These are phyloP conservation scores for Tapirus indicus DNA, from an alignment of 2,797 vertebrate species.

Conservation along the genomic window DNA sequence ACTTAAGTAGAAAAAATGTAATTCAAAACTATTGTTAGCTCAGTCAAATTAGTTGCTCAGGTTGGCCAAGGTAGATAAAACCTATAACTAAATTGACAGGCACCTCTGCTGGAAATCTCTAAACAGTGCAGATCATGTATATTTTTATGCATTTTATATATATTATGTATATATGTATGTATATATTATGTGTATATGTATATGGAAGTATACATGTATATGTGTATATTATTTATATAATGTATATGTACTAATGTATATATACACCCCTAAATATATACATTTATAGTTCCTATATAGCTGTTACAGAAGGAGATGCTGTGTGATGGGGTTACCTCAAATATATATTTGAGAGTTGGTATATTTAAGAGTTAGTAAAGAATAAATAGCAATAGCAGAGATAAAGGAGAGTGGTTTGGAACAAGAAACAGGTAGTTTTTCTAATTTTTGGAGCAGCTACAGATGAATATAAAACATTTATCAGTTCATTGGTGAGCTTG, in stretches of 20 bases:
- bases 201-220: not conserved
- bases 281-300: not conserved
- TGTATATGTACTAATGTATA: not conserved
- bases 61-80: conserved; percentile 40
- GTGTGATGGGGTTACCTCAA: not conserved
- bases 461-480: conserved; percentile 22
- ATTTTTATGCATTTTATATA: not conserved
- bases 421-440: not conserved
- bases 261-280: not conserved
- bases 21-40: conserved; percentile 20
- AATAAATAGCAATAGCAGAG: conserved; percentile 36
- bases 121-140: not conserved
- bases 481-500: conserved; percentile 14
- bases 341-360: not conserved
- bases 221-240: not conserved
- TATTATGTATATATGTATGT: not conserved
- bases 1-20: conserved; percentile 5
- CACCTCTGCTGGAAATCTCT: conserved; percentile 9
- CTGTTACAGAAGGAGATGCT: conserved; percentile 13
- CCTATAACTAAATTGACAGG: not conserved
- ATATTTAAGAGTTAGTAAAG: conserved; percentile 9
- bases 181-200: not conserved
- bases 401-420: conserved; percentile 40
- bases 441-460: conserved; percentile 1
- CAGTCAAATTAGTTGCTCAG: conserved; percentile 53